A percentile compares a stretch with the other conserved stretches of the same genome.
These are phyloP conservation scores for Corythoichthys haematopterus DNA, from an alignment of 2,113 vertebrate genomes.

Conservation along the genomic window DNA sequence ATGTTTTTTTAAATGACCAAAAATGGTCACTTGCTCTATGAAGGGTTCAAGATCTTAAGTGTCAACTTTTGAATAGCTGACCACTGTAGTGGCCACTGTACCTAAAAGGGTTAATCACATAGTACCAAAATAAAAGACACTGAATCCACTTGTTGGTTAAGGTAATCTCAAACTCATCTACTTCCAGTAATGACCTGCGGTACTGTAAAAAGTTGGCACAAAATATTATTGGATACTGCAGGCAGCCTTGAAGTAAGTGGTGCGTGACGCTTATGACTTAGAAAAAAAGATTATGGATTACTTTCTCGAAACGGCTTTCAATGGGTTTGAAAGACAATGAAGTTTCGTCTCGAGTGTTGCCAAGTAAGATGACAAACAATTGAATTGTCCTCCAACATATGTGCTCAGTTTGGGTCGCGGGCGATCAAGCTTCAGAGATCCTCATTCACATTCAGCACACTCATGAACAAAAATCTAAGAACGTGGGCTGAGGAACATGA, in stretches of 20 bases:
- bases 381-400: conserved; percentile 40
- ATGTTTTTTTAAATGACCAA: too few relatives aligned
- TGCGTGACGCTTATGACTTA: conserved; percentile 18
- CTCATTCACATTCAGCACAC: conserved; percentile 48
- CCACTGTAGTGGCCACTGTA: too few relatives aligned
- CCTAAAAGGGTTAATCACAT: too few relatives aligned
- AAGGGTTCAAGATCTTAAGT: too few relatives aligned
- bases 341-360: conserved; percentile 41
- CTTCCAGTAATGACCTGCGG: conserved; percentile 10
- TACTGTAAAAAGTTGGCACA: conserved; percentile 8
- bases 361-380: conserved; percentile 53
- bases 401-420: conserved; percentile 39
- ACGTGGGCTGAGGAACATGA: conserved; percentile 18
- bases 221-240: conserved; percentile 20
- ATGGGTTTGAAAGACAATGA: conserved; percentile 32
- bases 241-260: conserved; percentile 29
- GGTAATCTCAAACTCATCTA: neutral
- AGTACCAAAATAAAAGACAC: too few relatives aligned
- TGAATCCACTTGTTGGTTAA: too few relatives aligned
- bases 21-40: too few relatives aligned
- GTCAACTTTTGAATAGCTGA: too few relatives aligned
- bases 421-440: conserved; percentile 46
- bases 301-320: conserved; percentile 28
- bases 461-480: conserved; percentile 31
- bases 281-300: conserved; percentile 30